Evolutionary conservation across 1,140 invertebrate species (phyloP), one percentile per base, ranked within the genome.

Genomic region (Drosophila busckii): DNA sequence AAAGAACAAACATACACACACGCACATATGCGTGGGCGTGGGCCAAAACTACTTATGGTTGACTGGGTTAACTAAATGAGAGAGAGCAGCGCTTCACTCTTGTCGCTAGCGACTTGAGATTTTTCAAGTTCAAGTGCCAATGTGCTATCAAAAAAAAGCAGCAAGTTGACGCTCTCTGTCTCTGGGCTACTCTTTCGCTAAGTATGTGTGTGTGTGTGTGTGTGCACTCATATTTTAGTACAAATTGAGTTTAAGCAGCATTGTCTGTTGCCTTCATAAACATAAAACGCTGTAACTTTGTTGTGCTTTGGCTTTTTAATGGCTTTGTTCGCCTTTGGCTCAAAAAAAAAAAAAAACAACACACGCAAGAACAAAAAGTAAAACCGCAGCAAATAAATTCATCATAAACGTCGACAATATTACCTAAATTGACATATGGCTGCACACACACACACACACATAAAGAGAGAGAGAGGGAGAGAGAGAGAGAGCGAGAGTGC

Each of bases 401-500:
- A 71, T 71, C 69, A 71, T 71, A 71, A 71, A 73, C 69, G 69
- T 71, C 69, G 46, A 52, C 63, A 56, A 67, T 71, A 71, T 71
- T 71, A 67, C 55, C 69, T 73, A 71, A 71, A 71, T 71, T 71
- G 69, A 71, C 69, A 67, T 71, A 71, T 53, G 69, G 56, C 67
- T 58, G 12, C 29, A 46, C 15, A n/a, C 38, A 23, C 19, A 34
- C 29, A 35, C 17, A 23, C 17, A 9, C 29, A 34, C 28, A 46
- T 9, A 32, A 28, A 9, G 1, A 17, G 13, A 17, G 4, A 26
- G 4, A 32, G 34, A 42, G 15, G n/a, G n/a, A n/a, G n/a, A n/a
- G n/a, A n/a, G n/a, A n/a, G n/a, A n/a, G n/a, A n/a, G n/a, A n/a
- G n/a, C n/a, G n/a, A n/a, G n/a, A n/a, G n/a, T n/a, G n/a, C n/a